Base-by-base conservation (phyloP, 2,113 vertebrate genomes). In the Diadophis punctatus region DNA sequence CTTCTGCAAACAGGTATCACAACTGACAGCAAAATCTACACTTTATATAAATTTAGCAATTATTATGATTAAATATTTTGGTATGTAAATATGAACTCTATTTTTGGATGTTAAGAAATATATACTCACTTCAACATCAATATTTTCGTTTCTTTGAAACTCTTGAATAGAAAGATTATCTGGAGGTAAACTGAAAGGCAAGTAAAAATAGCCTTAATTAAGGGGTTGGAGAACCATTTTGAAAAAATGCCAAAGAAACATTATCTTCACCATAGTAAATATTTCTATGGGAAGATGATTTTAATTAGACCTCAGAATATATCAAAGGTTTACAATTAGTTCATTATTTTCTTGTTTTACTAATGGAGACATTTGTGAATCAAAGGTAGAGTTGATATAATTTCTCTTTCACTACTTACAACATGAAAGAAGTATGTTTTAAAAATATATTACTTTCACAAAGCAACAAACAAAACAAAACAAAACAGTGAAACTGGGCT, bases 121-220 rank as follows among this genome's bases (percentile, higher is more conserved):
- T 43, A 90, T 96, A 20, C 97, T 97, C 95, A 99, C 99, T 98
- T 99, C 99, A 56, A 99, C 99, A 96, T 99, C 99, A 95, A 99
- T 97, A 94, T 97, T 98, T 98, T 99, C 99, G 95, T 99, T 99
- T 97, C 98, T 99, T 97, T 99, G 99, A 98, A 99, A 99, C 95
- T 99, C 99, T 97, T 99, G 98, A 97, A 99, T 99, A 92, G 99
- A 99, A 92, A 99, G 96, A 97, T 99, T 99, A 97, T 99, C 99
- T 93, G 99, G 99, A 95, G 99, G 98, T 95, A 97, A 97, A 97
- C 99, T 99, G 94, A 95, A 97, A 97, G 95, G 39, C 6, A 92
- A 92, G 10, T 52, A 63, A 90, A 6, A 94, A 94, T 74, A 93
- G 52, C 25, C 58, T 91, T 91, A 92, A 74, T 39, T 63, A 93